A percentile compares a stretch with the other conserved stretches of the same genome.
Evolutionary conservation across 2,797 vertebrate genomes (phyloP).

Genomic region (Micrastur ruficollis): DNA sequence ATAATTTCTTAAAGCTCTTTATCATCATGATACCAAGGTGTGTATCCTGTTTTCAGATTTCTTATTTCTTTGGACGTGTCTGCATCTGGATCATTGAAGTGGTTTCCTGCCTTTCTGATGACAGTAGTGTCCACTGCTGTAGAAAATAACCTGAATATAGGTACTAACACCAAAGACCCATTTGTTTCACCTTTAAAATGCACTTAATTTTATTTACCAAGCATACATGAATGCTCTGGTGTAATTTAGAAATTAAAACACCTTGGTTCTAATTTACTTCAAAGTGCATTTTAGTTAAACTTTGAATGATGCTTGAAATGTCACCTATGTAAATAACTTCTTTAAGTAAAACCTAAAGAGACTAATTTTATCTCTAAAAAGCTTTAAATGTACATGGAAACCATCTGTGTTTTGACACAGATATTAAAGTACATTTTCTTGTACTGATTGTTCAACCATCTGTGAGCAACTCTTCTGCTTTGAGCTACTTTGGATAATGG

Average conservation of each 20-base stretch:
- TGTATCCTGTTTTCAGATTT: not conserved
- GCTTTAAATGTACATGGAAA: not conserved
- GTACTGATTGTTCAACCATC: not conserved
- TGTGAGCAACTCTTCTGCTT: not conserved
- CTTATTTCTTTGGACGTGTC: not conserved
- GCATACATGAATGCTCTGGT: not conserved
- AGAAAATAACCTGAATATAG: not conserved
- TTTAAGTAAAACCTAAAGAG: not conserved
- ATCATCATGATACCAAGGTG: not conserved
- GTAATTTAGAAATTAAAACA: not conserved
- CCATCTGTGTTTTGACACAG: not conserved
- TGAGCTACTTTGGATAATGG: not conserved
- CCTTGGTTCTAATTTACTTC: not conserved
- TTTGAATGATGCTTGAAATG: not conserved
- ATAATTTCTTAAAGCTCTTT: not conserved
- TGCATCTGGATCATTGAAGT: not conserved
- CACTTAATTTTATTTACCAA: not conserved
- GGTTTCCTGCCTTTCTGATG: not conserved
- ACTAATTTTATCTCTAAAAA: not conserved
- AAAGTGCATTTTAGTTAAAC: not conserved
- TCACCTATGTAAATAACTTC: not conserved
- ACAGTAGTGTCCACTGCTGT: rapidly evolving
- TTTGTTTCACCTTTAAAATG: not conserved
- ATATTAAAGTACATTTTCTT: slow-evolving; percentile 21
- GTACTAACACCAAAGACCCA: not conserved